Percentiles rank a stretch among this genome's conserved stretches.
Evolutionary conservation across 2,888 invertebrate species (phyloP).

Genomic region (Carcina quercana): DNA sequence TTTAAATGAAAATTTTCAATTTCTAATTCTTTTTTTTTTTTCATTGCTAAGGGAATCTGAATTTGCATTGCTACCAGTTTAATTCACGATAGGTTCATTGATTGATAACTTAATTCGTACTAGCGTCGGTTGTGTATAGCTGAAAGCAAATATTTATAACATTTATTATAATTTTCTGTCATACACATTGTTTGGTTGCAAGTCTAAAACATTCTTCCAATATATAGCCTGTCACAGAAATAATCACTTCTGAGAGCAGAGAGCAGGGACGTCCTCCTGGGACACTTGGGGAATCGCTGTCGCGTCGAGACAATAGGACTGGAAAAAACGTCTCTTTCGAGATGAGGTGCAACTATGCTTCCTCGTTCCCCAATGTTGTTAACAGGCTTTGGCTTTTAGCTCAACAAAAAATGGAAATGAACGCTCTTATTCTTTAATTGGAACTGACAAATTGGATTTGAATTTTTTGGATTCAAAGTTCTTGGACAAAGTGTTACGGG

Average conservation of each 20-base stretch:
- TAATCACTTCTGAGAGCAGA: conserved; percentile 37
- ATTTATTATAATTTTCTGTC: too few species aligned
- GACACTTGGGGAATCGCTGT: conserved; percentile 24
- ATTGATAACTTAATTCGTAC: too few species aligned
- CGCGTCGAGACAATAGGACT: conserved; percentile 31
- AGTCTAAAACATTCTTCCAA: too few species aligned
- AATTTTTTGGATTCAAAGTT: too few species aligned
- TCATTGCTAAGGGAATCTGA: neutral
- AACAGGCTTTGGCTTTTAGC: conserved; percentile 19
- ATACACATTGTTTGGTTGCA: too few species aligned
- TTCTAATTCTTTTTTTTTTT: neutral
- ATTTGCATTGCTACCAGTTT: neutral
- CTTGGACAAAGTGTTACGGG: too few species aligned
- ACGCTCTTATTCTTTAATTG: conserved; percentile 10
- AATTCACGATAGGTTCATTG: too few species aligned
- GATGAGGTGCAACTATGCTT: conserved; percentile 21
- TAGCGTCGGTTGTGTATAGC: too few species aligned
- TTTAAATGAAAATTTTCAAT: neutral
- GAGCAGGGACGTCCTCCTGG: conserved; percentile 22
- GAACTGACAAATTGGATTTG: conserved; percentile 19
- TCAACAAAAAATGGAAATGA: conserved; percentile 17
- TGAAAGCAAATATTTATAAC: too few species aligned
- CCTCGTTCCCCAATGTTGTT: conserved; percentile 19
- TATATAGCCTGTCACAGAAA: conserved; percentile 31
- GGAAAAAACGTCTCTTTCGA: conserved; percentile 18